Percentiles rank a stretch among this genome's conserved stretches.
Evolutionary conservation across 2,888 invertebrate genomes (phyloP).

Genomic region (Athalia cordata): DNA sequence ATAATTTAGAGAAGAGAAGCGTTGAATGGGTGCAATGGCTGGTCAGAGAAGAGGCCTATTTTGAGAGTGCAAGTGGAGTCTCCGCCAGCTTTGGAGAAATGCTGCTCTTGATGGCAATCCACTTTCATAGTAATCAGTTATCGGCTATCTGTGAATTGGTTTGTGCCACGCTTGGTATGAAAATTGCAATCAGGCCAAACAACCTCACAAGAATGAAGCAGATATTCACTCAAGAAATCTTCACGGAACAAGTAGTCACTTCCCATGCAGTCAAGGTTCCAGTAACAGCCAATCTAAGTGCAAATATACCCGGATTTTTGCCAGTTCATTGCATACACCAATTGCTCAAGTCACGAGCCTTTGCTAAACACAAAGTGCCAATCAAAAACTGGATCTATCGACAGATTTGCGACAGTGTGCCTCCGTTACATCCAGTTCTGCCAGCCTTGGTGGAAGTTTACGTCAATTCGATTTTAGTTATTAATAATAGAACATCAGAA

Average conservation of each 20-base stretch:
- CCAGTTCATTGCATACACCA: slow-evolving; percentile 98
- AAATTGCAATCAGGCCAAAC: slow-evolving; percentile 90
- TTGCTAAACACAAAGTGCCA: slow-evolving; percentile 96
- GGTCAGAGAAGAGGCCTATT: slow-evolving; percentile 91
- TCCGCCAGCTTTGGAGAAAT: slow-evolving; percentile 96
- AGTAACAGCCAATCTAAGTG: slow-evolving; percentile 91
- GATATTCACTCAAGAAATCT: slow-evolving; percentile 96
- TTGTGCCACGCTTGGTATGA: slow-evolving; percentile 96
- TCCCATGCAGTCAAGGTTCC: slow-evolving; percentile 97
- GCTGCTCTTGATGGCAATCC: slow-evolving; percentile 95
- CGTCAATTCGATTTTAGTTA: slow-evolving; percentile 91
- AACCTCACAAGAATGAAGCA: slow-evolving; percentile 92
- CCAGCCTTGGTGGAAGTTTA: slow-evolving; percentile 96
- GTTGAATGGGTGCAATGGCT: slow-evolving; percentile 97
- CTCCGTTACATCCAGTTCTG: slow-evolving; percentile 95
- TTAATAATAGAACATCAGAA: slow-evolving; percentile 81
- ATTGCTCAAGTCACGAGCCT: slow-evolving; percentile 92
- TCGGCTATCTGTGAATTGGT: slow-evolving; percentile 95
- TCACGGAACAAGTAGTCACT: slow-evolving; percentile 97
- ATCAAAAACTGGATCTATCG: slow-evolving; percentile 98
- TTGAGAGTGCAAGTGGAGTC: slow-evolving; percentile 89
- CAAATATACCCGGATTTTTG: slow-evolving; percentile 91
- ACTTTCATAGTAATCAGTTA: slow-evolving; percentile 96
- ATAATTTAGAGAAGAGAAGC: slow-evolving; percentile 85
- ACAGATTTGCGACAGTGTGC: slow-evolving; percentile 91